Conservation (phyloP, 2,888 invertebrate genomes). For the Heliconius erato region DNA sequence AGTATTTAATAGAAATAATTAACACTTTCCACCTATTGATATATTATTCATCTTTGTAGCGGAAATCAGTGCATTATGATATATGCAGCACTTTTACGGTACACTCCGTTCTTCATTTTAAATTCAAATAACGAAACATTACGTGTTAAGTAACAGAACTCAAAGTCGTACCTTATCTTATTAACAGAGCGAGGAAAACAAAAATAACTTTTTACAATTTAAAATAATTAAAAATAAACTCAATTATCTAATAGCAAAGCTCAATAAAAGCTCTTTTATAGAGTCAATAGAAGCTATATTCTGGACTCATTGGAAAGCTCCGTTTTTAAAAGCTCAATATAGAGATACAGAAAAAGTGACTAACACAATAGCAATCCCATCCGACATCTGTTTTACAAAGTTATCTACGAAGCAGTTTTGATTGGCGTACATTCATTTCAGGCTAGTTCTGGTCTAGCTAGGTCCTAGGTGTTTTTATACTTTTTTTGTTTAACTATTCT, state of each 20-base stretch:
- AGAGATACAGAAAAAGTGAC: slow-evolving; percentile 16
- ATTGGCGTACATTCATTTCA: slow-evolving; percentile 35
- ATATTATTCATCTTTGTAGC: too few relatives aligned
- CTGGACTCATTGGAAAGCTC: neutral
- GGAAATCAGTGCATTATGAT: too few relatives aligned
- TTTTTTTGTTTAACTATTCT: neutral
- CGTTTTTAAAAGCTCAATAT: slow-evolving; percentile 1
- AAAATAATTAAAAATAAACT: neutral
- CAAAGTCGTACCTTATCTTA: too few relatives aligned
- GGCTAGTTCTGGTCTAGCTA: slow-evolving; percentile 9
- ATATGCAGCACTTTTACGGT: too few relatives aligned
- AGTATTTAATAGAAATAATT: too few relatives aligned
- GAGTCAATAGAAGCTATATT: too few relatives aligned
- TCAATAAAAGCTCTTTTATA: neutral
- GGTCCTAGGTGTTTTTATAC: neutral
- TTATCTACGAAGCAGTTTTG: slow-evolving; percentile 32
- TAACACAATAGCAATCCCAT: slow-evolving; percentile 24
- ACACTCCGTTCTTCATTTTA: too few relatives aligned
- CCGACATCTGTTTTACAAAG: slow-evolving; percentile 28
- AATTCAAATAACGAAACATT: too few relatives aligned
- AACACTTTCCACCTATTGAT: too few relatives aligned
- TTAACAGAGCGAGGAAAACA: too few relatives aligned
- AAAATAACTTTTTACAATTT: neutral
- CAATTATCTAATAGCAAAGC: neutral
- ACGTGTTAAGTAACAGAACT: too few relatives aligned